A percentile compares a stretch with the other conserved stretches of the same genome.
Conservation (phyloP, 2,113 vertebrate genomes). For the Rhizomys pruinosus region DNA sequence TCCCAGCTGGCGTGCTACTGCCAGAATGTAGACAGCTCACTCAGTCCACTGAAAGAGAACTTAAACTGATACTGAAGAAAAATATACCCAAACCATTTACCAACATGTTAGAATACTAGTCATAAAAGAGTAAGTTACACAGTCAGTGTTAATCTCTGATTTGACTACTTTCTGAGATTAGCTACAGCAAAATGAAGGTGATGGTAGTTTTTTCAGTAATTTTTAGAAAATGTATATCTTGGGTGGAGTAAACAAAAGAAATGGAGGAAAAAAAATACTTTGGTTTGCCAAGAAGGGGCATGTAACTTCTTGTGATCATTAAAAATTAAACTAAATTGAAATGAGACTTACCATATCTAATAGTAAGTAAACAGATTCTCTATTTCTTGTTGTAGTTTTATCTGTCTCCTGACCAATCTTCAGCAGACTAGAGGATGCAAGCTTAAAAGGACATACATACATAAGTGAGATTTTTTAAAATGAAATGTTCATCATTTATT, state of each 20-base stretch:
- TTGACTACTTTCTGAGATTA: background rate
- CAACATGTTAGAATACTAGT: background rate
- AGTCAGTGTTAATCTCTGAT: background rate
- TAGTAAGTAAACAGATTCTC: conserved; percentile 98
- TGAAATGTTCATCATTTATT: conserved; percentile 11
- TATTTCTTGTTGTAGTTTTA: conserved; percentile 98
- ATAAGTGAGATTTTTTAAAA: conserved; percentile 63
- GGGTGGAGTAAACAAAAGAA: background rate
- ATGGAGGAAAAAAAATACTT: background rate
- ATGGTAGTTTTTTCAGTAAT: background rate
- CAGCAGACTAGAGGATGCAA: conserved; percentile 97
- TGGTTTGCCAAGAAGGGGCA: background rate
- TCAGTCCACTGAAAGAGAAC: background rate
- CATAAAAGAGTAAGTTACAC: background rate
- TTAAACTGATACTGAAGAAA: background rate
- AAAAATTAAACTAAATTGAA: conserved; percentile 33
- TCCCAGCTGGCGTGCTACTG: background rate
- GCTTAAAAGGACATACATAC: conserved; percentile 84
- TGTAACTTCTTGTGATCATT: background rate
- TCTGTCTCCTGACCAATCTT: conserved; percentile 99
- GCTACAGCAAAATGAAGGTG: background rate
- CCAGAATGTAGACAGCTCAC: background rate
- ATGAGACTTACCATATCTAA: conserved; percentile 95
- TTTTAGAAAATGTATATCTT: background rate
- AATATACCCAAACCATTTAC: conserved; percentile 34